phyloP scores from a whole-genome alignment of 2,113 vertebrate species.

The Vidua chalybeata region DNA sequence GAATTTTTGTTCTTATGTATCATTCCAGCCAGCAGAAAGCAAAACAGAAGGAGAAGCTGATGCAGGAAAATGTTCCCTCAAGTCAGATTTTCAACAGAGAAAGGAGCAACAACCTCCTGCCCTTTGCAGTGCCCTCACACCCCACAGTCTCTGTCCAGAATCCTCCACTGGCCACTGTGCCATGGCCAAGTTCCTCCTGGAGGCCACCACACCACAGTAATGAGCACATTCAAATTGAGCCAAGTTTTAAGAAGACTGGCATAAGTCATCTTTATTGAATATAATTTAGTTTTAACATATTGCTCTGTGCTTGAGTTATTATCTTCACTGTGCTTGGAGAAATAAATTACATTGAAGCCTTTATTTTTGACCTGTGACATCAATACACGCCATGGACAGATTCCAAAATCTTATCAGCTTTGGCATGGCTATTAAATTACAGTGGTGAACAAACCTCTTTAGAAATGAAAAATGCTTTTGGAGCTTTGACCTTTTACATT shows the following conservation, averaged over 20 bases:
- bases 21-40: constrained; percentile 31
- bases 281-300: constrained; percentile 77
- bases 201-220: constrained; percentile 4
- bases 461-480: constrained; percentile 76
- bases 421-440: constrained; percentile 75
- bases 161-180: background rate
- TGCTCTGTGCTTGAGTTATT: constrained; percentile 72
- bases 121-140: background rate
- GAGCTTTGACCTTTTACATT: constrained; percentile 75
- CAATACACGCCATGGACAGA: constrained; percentile 71
- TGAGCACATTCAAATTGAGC: constrained; percentile 30
- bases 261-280: constrained; percentile 73
- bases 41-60: background rate
- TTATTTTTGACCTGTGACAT: constrained; percentile 77
- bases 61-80: background rate
- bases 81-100: background rate
- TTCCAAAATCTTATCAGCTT: constrained; percentile 75
- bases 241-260: constrained; percentile 69
- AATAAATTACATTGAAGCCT: constrained; percentile 74
- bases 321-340: constrained; percentile 71
- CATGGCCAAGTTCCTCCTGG: background rate
- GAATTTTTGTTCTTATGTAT: constrained; percentile 1
- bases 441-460: constrained; percentile 71
- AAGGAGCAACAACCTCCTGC: background rate
- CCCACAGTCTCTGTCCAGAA: background rate